These are phyloP conservation scores for Cyrtodaria siliqua DNA, from an alignment of 2,888 invertebrate genomes.

Conservation along the genomic window DNA sequence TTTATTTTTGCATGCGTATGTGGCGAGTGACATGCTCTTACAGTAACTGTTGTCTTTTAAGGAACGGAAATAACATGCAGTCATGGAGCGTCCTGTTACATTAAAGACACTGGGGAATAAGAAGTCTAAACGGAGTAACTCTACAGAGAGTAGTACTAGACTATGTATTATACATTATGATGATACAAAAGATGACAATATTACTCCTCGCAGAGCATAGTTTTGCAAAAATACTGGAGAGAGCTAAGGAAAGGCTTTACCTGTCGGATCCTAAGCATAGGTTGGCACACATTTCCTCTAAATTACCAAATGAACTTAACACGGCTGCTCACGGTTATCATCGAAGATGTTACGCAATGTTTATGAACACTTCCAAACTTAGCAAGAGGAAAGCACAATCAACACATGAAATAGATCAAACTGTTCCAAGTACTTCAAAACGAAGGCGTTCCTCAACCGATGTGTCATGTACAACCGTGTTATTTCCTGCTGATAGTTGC, in stretches of 20 bases:
- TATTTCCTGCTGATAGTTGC: slow-evolving; percentile 27
- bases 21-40: too few relatives aligned
- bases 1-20: too few relatives aligned
- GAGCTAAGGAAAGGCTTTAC: too few relatives aligned
- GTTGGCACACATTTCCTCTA: too few relatives aligned
- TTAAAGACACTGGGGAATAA: too few relatives aligned
- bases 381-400: background rate
- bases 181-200: background rate
- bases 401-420: background rate
- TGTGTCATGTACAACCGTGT: background rate
- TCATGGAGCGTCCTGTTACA: too few relatives aligned
- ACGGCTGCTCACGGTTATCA: background rate
- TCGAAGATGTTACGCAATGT: slow-evolving; percentile 10
- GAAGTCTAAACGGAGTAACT: background rate
- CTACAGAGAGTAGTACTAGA: slow-evolving; percentile 7
- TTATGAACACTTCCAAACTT: background rate
- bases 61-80: too few relatives aligned
- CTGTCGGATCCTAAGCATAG: too few relatives aligned
- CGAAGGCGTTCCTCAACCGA: background rate
- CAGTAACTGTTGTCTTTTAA: too few relatives aligned
- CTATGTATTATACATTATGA: slow-evolving; percentile 1
- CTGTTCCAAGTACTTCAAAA: too few relatives aligned
- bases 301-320: background rate
- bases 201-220: background rate
- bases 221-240: too few relatives aligned